Evolutionary conservation across 2,113 vertebrate species (phyloP).

Genomic region (Rhea americana): DNA sequence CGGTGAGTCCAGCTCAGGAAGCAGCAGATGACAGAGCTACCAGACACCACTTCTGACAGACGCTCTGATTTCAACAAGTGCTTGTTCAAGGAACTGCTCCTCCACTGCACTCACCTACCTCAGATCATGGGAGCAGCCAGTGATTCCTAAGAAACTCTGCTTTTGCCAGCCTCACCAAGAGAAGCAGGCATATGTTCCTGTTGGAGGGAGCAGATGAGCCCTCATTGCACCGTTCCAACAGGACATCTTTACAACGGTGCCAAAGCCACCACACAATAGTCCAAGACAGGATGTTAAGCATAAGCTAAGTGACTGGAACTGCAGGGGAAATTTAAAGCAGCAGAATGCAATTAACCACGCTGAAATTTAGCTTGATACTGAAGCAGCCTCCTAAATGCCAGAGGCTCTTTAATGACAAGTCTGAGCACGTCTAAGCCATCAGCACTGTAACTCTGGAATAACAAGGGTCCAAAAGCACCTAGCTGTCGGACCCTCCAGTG

Average conservation of each 20-base stretch:
- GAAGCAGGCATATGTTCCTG: neutral
- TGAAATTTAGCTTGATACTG: neutral
- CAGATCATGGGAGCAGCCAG: neutral
- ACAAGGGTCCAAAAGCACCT: neutral
- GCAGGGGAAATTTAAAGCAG: constrained; percentile 28
- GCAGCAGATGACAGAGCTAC: neutral
- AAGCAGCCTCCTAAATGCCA: constrained; percentile 31
- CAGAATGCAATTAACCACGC: constrained; percentile 23
- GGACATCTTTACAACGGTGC: constrained; percentile 13
- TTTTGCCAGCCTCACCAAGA: neutral
- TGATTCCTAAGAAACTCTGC: neutral
- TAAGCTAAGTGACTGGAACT: neutral
- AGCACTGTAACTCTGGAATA: neutral
- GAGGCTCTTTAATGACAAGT: neutral
- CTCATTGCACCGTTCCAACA: neutral
- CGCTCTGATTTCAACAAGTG: neutral
- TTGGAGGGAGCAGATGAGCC: constrained; percentile 23
- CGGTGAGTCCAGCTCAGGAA: neutral
- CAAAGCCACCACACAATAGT: neutral
- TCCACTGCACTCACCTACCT: neutral
- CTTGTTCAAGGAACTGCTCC: neutral
- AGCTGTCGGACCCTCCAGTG: accelerated
- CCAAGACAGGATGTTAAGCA: constrained; percentile 51
- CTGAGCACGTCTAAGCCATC: neutral
- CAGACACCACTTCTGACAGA: neutral